Evolutionary conservation across 2,113 vertebrate genomes (phyloP).

Genomic region (Acinonyx jubatus): DNA sequence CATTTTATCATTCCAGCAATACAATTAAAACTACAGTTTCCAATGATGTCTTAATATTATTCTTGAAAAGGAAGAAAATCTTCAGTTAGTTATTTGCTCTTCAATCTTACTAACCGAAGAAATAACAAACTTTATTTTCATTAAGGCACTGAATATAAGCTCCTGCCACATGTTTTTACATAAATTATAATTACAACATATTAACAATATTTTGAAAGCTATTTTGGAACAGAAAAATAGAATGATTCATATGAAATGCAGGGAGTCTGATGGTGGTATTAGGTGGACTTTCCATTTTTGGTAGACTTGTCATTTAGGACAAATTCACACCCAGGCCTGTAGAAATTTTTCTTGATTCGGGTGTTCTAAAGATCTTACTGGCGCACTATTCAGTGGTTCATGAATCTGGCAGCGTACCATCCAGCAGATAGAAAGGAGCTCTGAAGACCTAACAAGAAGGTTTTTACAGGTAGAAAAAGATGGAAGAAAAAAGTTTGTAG

Average conservation of each 20-base stretch:
- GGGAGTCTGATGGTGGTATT: background rate
- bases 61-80: slow-evolving; percentile 19
- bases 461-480: background rate
- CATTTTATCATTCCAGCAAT: background rate
- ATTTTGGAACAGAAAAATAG: background rate
- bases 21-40: background rate
- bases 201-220: background rate
- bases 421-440: background rate
- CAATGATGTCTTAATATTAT: background rate
- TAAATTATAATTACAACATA: background rate
- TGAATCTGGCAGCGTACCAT: background rate
- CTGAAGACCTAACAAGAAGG: background rate
- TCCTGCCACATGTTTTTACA: background rate
- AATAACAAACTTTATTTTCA: slow-evolving; percentile 3
- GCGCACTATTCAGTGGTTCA: background rate
- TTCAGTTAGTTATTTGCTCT: background rate
- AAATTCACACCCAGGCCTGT: background rate
- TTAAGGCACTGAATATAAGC: background rate
- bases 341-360: background rate
- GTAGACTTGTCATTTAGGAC: background rate
- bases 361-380: background rate
- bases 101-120: background rate
- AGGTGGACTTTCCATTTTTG: background rate
- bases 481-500: background rate
- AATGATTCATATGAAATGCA: background rate